These are phyloP conservation scores for Cephalotes varians DNA, from an alignment of 2,888 invertebrate species.

Conservation along the genomic window DNA sequence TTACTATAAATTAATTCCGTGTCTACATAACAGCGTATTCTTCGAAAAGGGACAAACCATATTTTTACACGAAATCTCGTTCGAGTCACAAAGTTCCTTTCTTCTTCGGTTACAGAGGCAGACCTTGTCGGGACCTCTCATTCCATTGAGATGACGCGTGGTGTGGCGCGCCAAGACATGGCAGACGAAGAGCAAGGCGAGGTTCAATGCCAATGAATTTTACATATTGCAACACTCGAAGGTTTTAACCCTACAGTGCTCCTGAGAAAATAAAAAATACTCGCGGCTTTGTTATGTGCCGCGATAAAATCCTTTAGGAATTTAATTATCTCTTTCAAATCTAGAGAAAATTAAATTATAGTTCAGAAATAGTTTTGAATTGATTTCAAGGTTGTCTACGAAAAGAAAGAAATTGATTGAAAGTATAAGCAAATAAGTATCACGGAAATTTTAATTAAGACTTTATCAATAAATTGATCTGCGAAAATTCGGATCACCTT, in stretches of 20 bases:
- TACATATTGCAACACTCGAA: slow-evolving; percentile 16
- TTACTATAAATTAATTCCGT: slow-evolving; percentile 8
- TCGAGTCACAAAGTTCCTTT: slow-evolving; percentile 15
- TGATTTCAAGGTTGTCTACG: neutral
- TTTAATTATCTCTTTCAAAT: neutral
- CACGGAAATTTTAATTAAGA: neutral
- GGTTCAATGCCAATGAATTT: slow-evolving; percentile 28
- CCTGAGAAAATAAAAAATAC: neutral
- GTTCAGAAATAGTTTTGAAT: neutral
- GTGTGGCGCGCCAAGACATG: slow-evolving; percentile 16
- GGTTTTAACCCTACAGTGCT: neutral
- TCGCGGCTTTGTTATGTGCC: neutral
- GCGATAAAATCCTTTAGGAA: neutral
- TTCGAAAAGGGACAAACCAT: neutral
- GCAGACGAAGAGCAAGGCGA: slow-evolving; percentile 32
- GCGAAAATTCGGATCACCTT: neutral
- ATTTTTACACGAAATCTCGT: neutral
- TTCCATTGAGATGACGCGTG: slow-evolving; percentile 73
- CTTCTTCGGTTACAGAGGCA: slow-evolving; percentile 59
- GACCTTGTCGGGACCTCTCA: slow-evolving; percentile 75
- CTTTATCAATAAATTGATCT: neutral
- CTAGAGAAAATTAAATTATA: neutral
- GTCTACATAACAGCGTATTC: neutral
- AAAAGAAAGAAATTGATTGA: neutral
- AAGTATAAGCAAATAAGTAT: neutral